phyloP scores from a whole-genome alignment of 2,888 invertebrate species.

The Ectemnius lituratus region DNA sequence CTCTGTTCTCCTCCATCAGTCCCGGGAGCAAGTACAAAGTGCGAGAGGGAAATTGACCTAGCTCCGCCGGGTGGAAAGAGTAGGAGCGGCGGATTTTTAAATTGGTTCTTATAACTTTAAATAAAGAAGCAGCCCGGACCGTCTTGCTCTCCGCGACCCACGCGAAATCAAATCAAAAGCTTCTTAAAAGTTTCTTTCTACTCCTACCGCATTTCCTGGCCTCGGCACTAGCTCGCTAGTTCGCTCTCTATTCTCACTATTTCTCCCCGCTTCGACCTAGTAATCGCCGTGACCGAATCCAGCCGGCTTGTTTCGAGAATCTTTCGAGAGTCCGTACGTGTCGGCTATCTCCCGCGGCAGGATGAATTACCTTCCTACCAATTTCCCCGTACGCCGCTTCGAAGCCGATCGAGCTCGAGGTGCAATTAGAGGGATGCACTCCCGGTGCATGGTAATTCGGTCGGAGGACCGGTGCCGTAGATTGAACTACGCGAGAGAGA shows the following conservation, averaged over 20 bases:
- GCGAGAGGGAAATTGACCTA: not conserved
- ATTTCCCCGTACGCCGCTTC: conserved; percentile 50
- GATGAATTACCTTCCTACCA: conserved; percentile 56
- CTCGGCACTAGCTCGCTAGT: conserved; percentile 31
- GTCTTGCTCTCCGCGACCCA: conserved; percentile 24
- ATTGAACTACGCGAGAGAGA: conserved; percentile 15
- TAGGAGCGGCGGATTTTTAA: conserved; percentile 70
- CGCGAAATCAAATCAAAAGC: conserved; percentile 68
- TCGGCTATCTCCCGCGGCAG: conserved; percentile 45
- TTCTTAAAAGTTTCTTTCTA: conserved; percentile 68
- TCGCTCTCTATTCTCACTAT: not conserved
- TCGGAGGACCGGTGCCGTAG: conserved; percentile 41
- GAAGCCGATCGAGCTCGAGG: conserved; percentile 51
- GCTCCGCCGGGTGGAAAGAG: not conserved
- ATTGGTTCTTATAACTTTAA: conserved; percentile 77
- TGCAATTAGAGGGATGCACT: conserved; percentile 68
- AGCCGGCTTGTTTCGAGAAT: conserved; percentile 45
- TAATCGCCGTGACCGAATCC: conserved; percentile 10
- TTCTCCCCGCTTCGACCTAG: not conserved
- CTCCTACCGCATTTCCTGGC: conserved; percentile 43
- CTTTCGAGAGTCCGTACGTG: conserved; percentile 34
- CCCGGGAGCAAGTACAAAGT: not conserved
- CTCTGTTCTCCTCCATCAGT: conserved; percentile 9
- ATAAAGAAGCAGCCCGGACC: conserved; percentile 44
- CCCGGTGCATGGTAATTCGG: conserved; percentile 63